Conservation (phyloP, 2,113 vertebrate species). For the Sorex fumeus region DNA sequence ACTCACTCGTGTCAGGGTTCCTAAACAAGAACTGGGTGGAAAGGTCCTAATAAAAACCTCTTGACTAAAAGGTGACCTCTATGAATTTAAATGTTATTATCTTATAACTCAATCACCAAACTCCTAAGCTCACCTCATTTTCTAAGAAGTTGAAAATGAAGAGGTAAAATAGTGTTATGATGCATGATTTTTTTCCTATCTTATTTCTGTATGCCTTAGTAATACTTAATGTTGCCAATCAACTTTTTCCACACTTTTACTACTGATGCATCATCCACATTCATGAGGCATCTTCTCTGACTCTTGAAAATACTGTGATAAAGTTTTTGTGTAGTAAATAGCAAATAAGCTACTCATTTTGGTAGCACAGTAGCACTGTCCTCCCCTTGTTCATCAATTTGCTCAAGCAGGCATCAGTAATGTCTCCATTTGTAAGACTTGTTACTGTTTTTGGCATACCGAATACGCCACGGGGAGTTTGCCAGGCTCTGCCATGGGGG, state of each 20-base stretch:
- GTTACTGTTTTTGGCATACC: no score
- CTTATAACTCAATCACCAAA: background rate
- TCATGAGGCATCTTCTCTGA: background rate
- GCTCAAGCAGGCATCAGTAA: no score
- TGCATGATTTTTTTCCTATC: background rate
- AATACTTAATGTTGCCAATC: background rate
- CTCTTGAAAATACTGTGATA: background rate
- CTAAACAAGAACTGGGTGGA: background rate
- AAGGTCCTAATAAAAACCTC: background rate
- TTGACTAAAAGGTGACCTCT: background rate
- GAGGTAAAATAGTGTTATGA: background rate
- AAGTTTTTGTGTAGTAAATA: background rate
- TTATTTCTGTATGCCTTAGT: background rate
- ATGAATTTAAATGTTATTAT: background rate
- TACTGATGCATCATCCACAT: background rate
- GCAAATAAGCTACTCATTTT: background rate
- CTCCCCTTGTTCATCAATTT: no score
- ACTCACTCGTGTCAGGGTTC: background rate
- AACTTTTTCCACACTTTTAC: background rate
- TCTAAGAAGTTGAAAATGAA: constrained; percentile 27
- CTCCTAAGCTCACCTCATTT: background rate
- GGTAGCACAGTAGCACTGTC: no score
- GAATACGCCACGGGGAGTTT: no score
- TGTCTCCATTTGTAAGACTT: no score
- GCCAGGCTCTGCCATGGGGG: no score